These are phyloP conservation scores for Tachina lurida DNA, from an alignment of 2,888 invertebrate species.

Conservation along the genomic window DNA sequence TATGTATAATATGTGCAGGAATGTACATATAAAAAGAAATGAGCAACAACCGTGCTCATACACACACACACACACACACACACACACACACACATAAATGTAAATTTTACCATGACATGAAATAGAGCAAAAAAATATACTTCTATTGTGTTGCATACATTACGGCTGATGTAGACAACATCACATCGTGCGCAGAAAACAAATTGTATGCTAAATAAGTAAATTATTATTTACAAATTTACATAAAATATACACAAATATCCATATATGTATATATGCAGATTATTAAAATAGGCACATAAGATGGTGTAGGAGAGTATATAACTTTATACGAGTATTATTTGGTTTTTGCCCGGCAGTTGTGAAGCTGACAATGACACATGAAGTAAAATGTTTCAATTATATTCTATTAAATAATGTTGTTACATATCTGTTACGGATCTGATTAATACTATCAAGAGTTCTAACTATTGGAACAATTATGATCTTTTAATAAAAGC, in stretches of 20 bases:
- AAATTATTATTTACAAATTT: slow-evolving; percentile 62
- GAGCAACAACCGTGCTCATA: not conserved
- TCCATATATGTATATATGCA: not conserved
- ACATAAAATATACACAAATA: slow-evolving; percentile 3
- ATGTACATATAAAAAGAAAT: not conserved
- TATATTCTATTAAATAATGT: too few species aligned
- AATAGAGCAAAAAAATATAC: slow-evolving; percentile 32
- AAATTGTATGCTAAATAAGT: slow-evolving; percentile 68
- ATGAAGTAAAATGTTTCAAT: not conserved
- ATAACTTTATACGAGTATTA: not conserved
- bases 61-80: not conserved
- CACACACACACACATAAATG: too few species aligned
- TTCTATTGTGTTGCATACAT: slow-evolving; percentile 38
- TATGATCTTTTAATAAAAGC: too few species aligned
- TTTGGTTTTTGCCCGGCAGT: slow-evolving; percentile 2
- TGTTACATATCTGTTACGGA: too few species aligned
- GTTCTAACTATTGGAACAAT: too few species aligned
- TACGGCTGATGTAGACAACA: slow-evolving; percentile 50
- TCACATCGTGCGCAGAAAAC: slow-evolving; percentile 65
- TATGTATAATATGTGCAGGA: not conserved
- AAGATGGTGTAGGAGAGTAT: not conserved
- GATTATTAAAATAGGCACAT: not conserved
- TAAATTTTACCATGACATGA: slow-evolving; percentile 2
- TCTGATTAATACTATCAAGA: too few species aligned
- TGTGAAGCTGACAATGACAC: not conserved